Evolutionary conservation across 2,113 vertebrate genomes (phyloP), one percentile per base, ranked within the genome.

Genomic region (Sisor rabdophorus): DNA sequence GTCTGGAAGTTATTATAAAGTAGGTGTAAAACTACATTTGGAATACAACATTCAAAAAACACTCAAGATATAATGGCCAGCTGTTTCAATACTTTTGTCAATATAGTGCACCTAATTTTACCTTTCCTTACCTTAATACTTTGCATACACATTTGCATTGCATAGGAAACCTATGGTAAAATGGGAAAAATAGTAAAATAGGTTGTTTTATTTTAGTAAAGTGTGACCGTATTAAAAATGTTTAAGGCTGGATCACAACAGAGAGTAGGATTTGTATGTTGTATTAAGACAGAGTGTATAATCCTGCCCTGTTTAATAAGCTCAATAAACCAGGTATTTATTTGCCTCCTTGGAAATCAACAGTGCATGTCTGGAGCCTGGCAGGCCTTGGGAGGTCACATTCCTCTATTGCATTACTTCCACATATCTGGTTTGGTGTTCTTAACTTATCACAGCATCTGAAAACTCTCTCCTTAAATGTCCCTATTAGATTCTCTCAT

Each of bases 401-500:
- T 75, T 78, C 73, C 67, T 75, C 64, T 65, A 54, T 58, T 71
- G 54, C 71, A 75, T 78, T 78, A 81, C 60, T 75, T 81, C 76
- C 65, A 81, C 64, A 64, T 71, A 40, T 74, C 58, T 75, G 68
- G 13, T 60, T 81, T 69, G 75, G 60, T 81, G 24, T 75, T 64
- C 65, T 28, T 50, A 48, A 50, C 65, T 78, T 75, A 81, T 75
- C 58, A 59, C 40, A 75, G 71, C 60, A 71, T 74, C 64, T 70
- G 71, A 55, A 48, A 78, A 71, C 59, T 68, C 68, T 58, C 76
- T 71, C 48, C 76, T 78, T 55, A 54, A 72, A 78, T 78, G 40
- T 52, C 67, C 71, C 58, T 32, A 75, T 75, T 71, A 70, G 53
- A 40, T 65, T 78, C 58, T 71, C 55, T 32, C 30, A 30, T 81